These are phyloP conservation scores for Prunella fulvescens DNA, from an alignment of 2,113 vertebrate genomes.

Conservation along the genomic window DNA sequence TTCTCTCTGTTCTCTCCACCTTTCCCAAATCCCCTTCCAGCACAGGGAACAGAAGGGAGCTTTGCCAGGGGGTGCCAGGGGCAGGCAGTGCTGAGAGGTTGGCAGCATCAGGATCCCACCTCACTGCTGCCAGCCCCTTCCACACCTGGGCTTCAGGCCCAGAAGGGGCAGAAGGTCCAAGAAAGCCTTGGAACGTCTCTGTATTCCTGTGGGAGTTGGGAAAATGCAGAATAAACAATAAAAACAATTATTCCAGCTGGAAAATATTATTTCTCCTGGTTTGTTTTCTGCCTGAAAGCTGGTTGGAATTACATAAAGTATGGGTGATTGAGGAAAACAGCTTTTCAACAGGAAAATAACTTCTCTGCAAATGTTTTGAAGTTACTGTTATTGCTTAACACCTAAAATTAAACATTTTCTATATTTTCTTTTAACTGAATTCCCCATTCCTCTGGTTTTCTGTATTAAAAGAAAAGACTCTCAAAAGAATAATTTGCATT, in stretches of 20 bases:
- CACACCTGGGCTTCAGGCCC: background rate
- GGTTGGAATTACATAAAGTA: slow-evolving; percentile 5
- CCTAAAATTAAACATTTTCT: slow-evolving; percentile 18
- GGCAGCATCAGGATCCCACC: background rate
- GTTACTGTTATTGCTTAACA: slow-evolving; percentile 17
- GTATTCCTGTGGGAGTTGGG: background rate
- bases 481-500: background rate
- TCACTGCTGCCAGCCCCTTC: background rate
- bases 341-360: background rate
- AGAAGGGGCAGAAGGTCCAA: background rate
- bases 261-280: background rate
- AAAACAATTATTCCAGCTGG: background rate
- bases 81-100: background rate
- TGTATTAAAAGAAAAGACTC: background rate
- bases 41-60: background rate
- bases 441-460: background rate
- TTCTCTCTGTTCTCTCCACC: background rate
- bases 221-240: slow-evolving; percentile 1
- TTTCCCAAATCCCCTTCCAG: background rate
- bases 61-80: background rate
- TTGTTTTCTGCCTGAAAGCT: slow-evolving; percentile 16
- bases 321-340: slow-evolving; percentile 6
- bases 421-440: background rate
- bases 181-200: background rate
- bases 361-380: background rate